These are phyloP conservation scores for Saccopteryx leptura DNA, from an alignment of 2,113 vertebrate species.

Conservation along the genomic window DNA sequence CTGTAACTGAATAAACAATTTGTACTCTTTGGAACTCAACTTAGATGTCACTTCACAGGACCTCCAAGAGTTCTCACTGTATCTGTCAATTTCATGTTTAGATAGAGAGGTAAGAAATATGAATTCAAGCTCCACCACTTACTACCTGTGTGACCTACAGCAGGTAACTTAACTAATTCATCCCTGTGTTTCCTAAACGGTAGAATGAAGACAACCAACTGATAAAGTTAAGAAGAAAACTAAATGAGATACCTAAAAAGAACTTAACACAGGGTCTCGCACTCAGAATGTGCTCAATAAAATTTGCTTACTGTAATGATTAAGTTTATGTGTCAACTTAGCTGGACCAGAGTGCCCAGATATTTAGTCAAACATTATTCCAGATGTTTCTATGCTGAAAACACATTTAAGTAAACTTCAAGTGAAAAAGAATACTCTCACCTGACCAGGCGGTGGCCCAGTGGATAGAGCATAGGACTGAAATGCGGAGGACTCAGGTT, in stretches of 20 bases:
- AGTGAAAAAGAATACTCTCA: not conserved
- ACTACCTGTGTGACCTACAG: no score
- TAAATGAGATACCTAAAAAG: not conserved
- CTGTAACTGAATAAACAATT: not conserved
- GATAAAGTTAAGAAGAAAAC: not conserved
- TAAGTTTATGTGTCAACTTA: not conserved
- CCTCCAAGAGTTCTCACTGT: not conserved
- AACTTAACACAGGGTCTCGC: not conserved
- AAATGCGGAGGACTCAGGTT: no score
- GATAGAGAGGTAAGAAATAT: not conserved
- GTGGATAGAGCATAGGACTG: no score
- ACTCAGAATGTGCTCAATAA: not conserved
- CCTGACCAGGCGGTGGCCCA: no score
- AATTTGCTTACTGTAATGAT: not conserved
- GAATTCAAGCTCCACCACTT: not conserved
- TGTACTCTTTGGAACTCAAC: not conserved
- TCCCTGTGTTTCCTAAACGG: not conserved
- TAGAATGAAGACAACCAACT: not conserved
- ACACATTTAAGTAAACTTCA: not conserved
- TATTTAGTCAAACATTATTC: not conserved
- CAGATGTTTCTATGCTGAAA: not conserved
- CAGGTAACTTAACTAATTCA: not conserved
- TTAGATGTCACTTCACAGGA: not conserved
- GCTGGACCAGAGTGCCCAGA: not conserved
- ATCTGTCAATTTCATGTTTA: not conserved